Evolutionary conservation across 2,797 vertebrate species (phyloP), one percentile per base, ranked within the genome.

Genomic region (Notolabrus celidotus): DNA sequence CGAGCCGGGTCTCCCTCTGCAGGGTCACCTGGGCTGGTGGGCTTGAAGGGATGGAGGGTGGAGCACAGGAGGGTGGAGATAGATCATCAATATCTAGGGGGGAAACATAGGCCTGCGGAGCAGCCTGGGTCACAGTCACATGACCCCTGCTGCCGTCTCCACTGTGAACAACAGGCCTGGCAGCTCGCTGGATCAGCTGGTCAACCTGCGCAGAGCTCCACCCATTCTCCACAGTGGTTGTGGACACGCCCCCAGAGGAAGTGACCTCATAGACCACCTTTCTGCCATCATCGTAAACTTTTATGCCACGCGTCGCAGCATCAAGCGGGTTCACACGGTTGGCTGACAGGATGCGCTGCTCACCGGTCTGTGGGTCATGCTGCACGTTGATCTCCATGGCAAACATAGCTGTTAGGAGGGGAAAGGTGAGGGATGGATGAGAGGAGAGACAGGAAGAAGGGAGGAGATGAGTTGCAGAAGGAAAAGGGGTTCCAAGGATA

Each of bases 311-410:
- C 74, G 96, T 95, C 57, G 95, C 95, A 66, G 94, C 95, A 56
- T 96, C 96, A 88, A 94, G 90, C 19, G 95, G 96, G 91, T 88
- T 96, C 91, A 98, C 80, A 29, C 95, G 92, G 76, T 95, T 95
- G 85, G 97, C 87, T 27, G 97, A 99, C 92, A 99, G 95, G 95
- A 97, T 92, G 87, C 95, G 96, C 92, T 96, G 97, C 93, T 97
- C 96, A 56, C 98, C 97, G 31, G 96, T 98, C 88, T 94, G 95
- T 82, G 93, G 95, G 95, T 99, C 97, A 86, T 96, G 97, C 94
- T 99, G 95, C 85, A 98, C 96, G 93, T 96, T 98, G 95, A 98
- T 97, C 96, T 99, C 97, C 98, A 99, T 99, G 95, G 97, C 96
- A 92, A 96, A 98, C 93, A 98, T 94, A 89, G 96, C 97, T 99